Conservation (phyloP, 2,113 vertebrate genomes). For the Sorex fumeus region DNA sequence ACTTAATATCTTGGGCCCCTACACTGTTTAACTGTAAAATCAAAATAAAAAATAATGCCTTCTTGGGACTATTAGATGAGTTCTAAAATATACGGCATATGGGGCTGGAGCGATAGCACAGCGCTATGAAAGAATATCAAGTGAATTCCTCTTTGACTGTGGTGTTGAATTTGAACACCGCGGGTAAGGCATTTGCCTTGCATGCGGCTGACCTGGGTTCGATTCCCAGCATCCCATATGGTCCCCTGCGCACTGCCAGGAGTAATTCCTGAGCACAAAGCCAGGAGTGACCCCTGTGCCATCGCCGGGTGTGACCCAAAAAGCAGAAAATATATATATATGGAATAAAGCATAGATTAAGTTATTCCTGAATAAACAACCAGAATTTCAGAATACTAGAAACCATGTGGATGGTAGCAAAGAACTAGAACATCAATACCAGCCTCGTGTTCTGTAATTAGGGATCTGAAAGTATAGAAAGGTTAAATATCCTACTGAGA, state of each 20-base stretch:
- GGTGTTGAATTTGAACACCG: too few species aligned
- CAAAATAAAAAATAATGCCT: slow-evolving; percentile 50
- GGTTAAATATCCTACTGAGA: not conserved
- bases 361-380: slow-evolving; percentile 15
- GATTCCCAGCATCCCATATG: too few species aligned
- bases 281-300: too few species aligned
- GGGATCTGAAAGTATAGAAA: not conserved
- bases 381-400: slow-evolving; percentile 39
- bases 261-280: too few species aligned
- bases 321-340: too few species aligned
- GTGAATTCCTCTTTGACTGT: too few species aligned
- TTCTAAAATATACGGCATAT: slow-evolving; percentile 20
- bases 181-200: too few species aligned
- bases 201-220: too few species aligned
- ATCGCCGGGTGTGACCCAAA: too few species aligned
- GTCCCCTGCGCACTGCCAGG: too few species aligned
- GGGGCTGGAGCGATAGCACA: too few species aligned
- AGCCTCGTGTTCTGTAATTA: not conserved
- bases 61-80: slow-evolving; percentile 42
- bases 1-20: slow-evolving; percentile 19
- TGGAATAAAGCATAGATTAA: not conserved
- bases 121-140: too few species aligned
- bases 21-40: slow-evolving; percentile 52
- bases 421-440: not conserved
- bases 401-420: slow-evolving; percentile 7